phyloP scores from a whole-genome alignment of 2,113 vertebrate species.

The Sisor rabdophorus region DNA sequence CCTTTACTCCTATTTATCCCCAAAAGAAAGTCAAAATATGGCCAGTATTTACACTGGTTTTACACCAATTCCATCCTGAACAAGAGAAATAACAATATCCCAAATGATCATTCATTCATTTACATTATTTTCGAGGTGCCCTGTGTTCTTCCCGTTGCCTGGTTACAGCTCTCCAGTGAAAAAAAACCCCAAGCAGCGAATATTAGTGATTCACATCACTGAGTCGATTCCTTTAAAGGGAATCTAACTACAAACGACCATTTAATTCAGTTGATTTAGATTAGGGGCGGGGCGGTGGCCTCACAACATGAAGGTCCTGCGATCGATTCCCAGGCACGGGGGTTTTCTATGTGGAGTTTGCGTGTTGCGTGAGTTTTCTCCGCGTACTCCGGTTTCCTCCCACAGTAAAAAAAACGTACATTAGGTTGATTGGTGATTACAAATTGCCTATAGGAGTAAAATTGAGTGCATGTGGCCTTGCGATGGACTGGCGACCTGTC shows the following conservation, averaged over 20 bases:
- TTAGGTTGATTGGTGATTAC: too few relatives aligned
- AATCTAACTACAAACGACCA: background rate
- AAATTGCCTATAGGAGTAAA: too few relatives aligned
- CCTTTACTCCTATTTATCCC: constrained; percentile 1
- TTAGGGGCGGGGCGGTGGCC: too few relatives aligned
- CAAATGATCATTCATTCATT: constrained; percentile 17
- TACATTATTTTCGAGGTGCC: constrained; percentile 41
- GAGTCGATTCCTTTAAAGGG: constrained; percentile 1
- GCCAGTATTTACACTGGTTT: background rate
- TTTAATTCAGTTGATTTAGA: background rate
- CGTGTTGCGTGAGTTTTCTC: too few relatives aligned
- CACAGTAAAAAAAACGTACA: too few relatives aligned
- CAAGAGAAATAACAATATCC: background rate
- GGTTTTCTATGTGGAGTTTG: too few relatives aligned
- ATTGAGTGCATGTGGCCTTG: too few relatives aligned
- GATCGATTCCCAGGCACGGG: too few relatives aligned
- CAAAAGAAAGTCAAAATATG: background rate
- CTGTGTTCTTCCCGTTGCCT: constrained; percentile 44
- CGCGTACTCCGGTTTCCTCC: too few relatives aligned
- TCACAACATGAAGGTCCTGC: too few relatives aligned
- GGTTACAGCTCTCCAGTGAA: constrained; percentile 47
- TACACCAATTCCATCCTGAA: background rate
- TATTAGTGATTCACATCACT: constrained; percentile 27
- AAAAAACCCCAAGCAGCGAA: constrained; percentile 42
- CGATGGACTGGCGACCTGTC: too few relatives aligned